Percentiles rank a stretch among this genome's conserved stretches.
phyloP scores from a whole-genome alignment of 2,797 vertebrate species.

The Knipowitschia caucasica region DNA sequence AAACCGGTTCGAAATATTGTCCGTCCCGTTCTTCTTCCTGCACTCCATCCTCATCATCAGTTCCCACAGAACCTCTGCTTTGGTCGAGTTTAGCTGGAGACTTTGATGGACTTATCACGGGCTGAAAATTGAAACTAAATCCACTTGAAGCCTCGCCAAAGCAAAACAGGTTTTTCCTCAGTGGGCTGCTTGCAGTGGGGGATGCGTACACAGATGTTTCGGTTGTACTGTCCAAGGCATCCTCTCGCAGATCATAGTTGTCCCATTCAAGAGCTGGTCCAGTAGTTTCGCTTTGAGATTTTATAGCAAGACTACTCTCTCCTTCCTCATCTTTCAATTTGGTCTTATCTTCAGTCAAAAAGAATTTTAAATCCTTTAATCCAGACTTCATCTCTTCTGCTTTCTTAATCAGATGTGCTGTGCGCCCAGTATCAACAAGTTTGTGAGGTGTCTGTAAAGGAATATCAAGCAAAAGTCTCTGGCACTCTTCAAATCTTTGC shows the following conservation, averaged over 20 bases:
- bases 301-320: constrained; percentile 66
- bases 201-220: constrained; percentile 85
- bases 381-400: constrained; percentile 98
- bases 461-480: constrained; percentile 90
- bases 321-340: constrained; percentile 81
- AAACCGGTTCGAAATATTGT: constrained; percentile 95
- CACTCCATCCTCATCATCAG: constrained; percentile 89
- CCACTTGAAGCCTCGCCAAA: constrained; percentile 92
- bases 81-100: constrained; percentile 91
- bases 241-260: constrained; percentile 88
- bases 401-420: constrained; percentile 93
- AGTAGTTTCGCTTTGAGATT: constrained; percentile 77
- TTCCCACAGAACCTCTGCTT: constrained; percentile 85
- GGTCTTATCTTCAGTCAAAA: constrained; percentile 88
- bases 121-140: constrained; percentile 96
- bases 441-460: constrained; percentile 97
- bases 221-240: constrained; percentile 81
- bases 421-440: constrained; percentile 89
- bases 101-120: constrained; percentile 90
- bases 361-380: constrained; percentile 92
- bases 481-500: constrained; percentile 93
- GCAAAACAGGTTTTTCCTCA: constrained; percentile 90
- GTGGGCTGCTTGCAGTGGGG: constrained; percentile 82
- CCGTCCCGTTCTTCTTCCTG: constrained; percentile 94
- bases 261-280: constrained; percentile 91